These are phyloP conservation scores for Gastracanthus pulcherrimus DNA, from an alignment of 2,888 invertebrate species.

Conservation along the genomic window DNA sequence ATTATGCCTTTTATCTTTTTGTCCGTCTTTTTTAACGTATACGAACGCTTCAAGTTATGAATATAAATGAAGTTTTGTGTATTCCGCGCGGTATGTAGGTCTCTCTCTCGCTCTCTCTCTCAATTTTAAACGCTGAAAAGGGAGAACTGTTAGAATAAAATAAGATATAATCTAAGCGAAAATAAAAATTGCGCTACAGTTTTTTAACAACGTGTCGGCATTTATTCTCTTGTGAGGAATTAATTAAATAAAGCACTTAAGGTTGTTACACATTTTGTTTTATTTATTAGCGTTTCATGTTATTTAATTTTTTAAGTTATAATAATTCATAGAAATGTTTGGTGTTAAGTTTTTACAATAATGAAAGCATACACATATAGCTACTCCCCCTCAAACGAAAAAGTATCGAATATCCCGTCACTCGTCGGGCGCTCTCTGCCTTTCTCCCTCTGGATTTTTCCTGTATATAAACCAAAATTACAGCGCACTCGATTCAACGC, in stretches of 20 bases:
- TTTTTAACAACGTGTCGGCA: too few species aligned
- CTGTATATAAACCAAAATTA: background rate
- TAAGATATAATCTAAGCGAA: conserved; percentile 20
- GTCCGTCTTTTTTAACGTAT: background rate
- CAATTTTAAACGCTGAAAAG: conserved; percentile 32
- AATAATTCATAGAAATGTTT: too few species aligned
- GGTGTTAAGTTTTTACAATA: too few species aligned
- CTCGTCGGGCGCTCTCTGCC: too few species aligned
- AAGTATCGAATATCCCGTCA: background rate
- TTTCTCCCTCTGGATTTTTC: background rate
- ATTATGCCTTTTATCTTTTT: conserved; percentile 30
- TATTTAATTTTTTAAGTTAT: too few species aligned
- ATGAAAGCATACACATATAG: background rate
- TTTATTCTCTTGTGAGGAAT: too few species aligned
- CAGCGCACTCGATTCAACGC: background rate
- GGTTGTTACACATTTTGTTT: too few species aligned
- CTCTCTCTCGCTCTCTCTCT: too few species aligned
- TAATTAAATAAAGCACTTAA: too few species aligned
- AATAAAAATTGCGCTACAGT: background rate
- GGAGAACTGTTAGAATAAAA: conserved; percentile 11
- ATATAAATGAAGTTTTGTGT: conserved; percentile 44
- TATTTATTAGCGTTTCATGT: too few species aligned
- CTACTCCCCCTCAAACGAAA: background rate
- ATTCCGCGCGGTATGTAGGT: conserved; percentile 24
- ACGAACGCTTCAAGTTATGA: conserved; percentile 25